These are phyloP conservation scores for Acrobasis repandana DNA, from an alignment of 2,888 invertebrate genomes.

Conservation along the genomic window DNA sequence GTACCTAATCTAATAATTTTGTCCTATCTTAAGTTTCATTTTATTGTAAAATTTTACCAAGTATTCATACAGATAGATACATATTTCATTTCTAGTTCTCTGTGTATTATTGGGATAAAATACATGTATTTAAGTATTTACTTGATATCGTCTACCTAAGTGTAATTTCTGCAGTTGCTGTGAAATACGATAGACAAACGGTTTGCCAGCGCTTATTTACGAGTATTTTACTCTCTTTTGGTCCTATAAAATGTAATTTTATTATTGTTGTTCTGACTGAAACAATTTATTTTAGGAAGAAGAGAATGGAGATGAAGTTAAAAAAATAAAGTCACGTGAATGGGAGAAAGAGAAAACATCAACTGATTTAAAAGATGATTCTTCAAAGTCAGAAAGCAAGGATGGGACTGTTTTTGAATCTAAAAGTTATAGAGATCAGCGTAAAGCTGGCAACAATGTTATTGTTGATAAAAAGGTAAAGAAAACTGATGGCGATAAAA, in stretches of 20 bases:
- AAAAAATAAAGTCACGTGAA: slow-evolving; percentile 75
- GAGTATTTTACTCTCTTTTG: too few species aligned
- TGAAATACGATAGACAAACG: too few species aligned
- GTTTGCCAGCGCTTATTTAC: too few species aligned
- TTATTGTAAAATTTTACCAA: too few species aligned
- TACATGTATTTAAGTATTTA: too few species aligned
- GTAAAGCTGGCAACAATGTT: slow-evolving; percentile 57
- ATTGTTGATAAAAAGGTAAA: slow-evolving; percentile 75
- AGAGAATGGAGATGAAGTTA: slow-evolving; percentile 67
- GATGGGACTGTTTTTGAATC: slow-evolving; percentile 69
- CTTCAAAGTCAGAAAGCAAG: slow-evolving; percentile 53
- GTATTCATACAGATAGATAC: too few species aligned
- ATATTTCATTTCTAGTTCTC: too few species aligned
- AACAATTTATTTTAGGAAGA: slow-evolving; percentile 62
- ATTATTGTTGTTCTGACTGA: not conserved
- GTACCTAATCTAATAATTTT: too few species aligned
- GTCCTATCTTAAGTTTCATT: too few species aligned
- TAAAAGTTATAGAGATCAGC: slow-evolving; percentile 68
- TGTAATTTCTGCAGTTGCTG: too few species aligned
- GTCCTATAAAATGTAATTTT: not conserved
- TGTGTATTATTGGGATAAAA: too few species aligned
- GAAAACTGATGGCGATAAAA: slow-evolving; percentile 64
- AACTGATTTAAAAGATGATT: slow-evolving; percentile 62
- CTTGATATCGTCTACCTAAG: too few species aligned
- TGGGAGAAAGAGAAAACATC: slow-evolving; percentile 71